Conservation (phyloP, 2,797 vertebrate genomes). For the Megaceryle alcyon region DNA sequence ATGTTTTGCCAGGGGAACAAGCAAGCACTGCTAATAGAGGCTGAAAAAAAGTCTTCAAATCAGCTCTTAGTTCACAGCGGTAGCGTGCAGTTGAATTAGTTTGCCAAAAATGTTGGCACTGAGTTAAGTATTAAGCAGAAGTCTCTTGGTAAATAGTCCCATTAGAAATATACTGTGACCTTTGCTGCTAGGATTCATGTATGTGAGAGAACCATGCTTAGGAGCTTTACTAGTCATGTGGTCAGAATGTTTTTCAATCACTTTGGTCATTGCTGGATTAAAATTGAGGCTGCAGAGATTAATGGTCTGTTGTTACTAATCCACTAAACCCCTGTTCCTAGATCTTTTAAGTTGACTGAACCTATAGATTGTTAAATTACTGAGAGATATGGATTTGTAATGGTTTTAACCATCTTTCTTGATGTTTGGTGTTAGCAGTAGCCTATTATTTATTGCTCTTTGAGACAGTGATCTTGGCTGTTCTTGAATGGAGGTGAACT, state of each 20-base stretch:
- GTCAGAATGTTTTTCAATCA: conserved; percentile 64
- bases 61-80: neutral
- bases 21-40: neutral
- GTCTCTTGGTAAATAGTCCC: neutral
- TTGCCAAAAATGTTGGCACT: neutral
- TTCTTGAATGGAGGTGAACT: neutral
- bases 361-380: conserved; percentile 65
- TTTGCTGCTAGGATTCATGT: conserved; percentile 49
- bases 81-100: neutral
- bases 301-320: conserved; percentile 81
- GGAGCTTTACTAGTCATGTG: conserved; percentile 63
- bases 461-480: neutral
- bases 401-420: conserved; percentile 34
- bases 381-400: conserved; percentile 27
- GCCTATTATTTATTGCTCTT: neutral
- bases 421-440: neutral
- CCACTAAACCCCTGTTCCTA: conserved; percentile 70
- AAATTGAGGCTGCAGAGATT: conserved; percentile 78
- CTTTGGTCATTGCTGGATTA: conserved; percentile 78
- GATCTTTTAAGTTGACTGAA: conserved; percentile 76
- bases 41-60: neutral
- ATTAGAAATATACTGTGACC: conserved; percentile 13
- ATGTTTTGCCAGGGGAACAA: neutral
- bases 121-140: neutral
- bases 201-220: conserved; percentile 14